These are phyloP conservation scores for Ametastegia equiseti DNA, from an alignment of 2,888 invertebrate species.

Conservation along the genomic window DNA sequence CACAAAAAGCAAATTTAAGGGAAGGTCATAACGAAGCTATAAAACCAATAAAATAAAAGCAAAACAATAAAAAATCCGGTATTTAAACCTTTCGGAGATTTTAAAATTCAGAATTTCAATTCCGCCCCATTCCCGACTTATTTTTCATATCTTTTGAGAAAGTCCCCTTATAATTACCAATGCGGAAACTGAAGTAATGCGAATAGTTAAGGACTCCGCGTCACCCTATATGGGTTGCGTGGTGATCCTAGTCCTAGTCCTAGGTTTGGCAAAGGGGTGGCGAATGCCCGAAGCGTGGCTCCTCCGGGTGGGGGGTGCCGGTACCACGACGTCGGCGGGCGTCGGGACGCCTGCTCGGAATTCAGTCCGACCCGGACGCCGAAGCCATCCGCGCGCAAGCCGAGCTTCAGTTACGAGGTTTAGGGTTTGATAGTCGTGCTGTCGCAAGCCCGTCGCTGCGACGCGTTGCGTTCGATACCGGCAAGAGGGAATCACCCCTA, in stretches of 20 bases:
- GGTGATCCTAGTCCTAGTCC: too few species aligned
- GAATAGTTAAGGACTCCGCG: background rate
- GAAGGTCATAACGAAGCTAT: too few species aligned
- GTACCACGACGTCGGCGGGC: constrained; percentile 65
- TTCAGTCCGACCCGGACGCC: constrained; percentile 74
- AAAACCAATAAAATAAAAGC: too few species aligned
- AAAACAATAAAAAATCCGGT: too few species aligned
- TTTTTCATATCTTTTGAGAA: background rate
- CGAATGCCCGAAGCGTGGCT: constrained; percentile 67
- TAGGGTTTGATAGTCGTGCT: constrained; percentile 27
- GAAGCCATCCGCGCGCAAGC: constrained; percentile 66
- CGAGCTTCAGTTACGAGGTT: constrained; percentile 47
- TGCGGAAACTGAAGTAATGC: background rate
- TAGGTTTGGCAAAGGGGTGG: constrained; percentile 47
- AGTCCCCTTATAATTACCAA: background rate
- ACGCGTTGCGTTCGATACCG: constrained; percentile 34
- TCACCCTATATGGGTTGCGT: constrained; percentile 11
- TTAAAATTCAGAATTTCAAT: too few species aligned
- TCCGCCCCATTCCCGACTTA: background rate
- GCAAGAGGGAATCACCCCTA: background rate
- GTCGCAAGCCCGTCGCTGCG: constrained; percentile 26
- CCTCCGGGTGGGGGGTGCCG: constrained; percentile 68
- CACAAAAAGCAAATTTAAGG: too few species aligned
- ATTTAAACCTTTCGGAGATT: too few species aligned
- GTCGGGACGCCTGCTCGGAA: constrained; percentile 59